Percentiles rank a stretch among this genome's conserved stretches.
Evolutionary conservation across 2,113 vertebrate genomes (phyloP).

Genomic region (Rhynchopsitta pachyrhyncha): DNA sequence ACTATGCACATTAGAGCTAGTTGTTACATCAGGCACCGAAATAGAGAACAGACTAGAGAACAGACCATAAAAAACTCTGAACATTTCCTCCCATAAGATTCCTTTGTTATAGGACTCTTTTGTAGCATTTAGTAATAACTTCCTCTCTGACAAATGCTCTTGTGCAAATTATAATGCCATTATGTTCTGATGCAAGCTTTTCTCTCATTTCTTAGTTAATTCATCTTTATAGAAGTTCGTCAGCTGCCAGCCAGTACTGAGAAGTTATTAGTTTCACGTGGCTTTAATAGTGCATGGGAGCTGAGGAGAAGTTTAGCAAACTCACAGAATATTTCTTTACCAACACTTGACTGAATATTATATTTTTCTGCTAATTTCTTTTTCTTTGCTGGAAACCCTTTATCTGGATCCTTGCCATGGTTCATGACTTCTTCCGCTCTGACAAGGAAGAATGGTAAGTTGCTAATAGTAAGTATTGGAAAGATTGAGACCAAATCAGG

Average conservation of each 20-base stretch:
- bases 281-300: slow-evolving; percentile 24
- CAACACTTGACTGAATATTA: background rate
- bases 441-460: background rate
- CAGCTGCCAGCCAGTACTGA: slow-evolving; percentile 32
- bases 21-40: slow-evolving; percentile 63
- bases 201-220: slow-evolving; percentile 39
- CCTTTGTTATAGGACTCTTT: slow-evolving; percentile 59
- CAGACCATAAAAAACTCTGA: slow-evolving; percentile 63
- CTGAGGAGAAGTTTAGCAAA: slow-evolving; percentile 18
- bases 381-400: slow-evolving; percentile 13
- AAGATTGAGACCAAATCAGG: rapidly evolving
- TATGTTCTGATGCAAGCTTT: slow-evolving; percentile 45
- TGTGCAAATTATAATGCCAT: slow-evolving; percentile 61
- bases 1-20: slow-evolving; percentile 37
- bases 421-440: background rate
- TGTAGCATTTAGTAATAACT: slow-evolving; percentile 65
- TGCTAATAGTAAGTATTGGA: background rate
- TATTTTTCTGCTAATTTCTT: background rate
- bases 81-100: slow-evolving; percentile 67
- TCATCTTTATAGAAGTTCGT: slow-evolving; percentile 34
- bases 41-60: slow-evolving; percentile 63
- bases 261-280: slow-evolving; percentile 41
- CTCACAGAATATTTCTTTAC: slow-evolving; percentile 5
- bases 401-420: background rate
- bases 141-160: slow-evolving; percentile 66